phyloP scores from a whole-genome alignment of 1,140 invertebrate genomes.

The Aphidius ervi region DNA sequence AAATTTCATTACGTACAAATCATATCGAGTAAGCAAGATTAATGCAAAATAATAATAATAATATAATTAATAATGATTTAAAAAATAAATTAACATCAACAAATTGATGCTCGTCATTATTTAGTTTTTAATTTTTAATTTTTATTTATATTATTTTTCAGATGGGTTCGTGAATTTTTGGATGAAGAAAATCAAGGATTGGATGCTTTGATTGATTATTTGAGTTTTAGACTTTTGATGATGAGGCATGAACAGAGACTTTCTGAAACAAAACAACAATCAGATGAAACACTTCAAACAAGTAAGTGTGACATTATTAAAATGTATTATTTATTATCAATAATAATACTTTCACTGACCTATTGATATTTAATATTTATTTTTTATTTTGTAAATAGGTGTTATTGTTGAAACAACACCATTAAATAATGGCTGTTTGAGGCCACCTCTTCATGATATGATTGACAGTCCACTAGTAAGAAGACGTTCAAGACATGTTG shows the following conservation, averaged over 20 bases:
- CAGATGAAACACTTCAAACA: conserved; percentile 61
- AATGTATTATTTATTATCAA: no score
- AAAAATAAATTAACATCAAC: neutral
- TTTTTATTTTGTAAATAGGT: conserved; percentile 23
- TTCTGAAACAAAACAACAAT: conserved; percentile 66
- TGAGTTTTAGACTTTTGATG: conserved; percentile 89
- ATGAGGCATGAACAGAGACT: conserved; percentile 83
- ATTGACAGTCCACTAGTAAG: conserved; percentile 68
- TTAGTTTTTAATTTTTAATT: neutral
- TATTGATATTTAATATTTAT: neutral
- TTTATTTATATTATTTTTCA: conserved; percentile 48
- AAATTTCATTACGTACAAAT: conserved; percentile 97
- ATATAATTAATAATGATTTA: neutral
- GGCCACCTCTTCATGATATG: conserved; percentile 59
- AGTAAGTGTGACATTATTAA: conserved; percentile 38
- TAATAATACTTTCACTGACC: no score
- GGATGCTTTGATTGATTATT: conserved; percentile 94
- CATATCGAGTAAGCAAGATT: conserved; percentile 87
- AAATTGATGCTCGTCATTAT: neutral
- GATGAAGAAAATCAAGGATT: conserved; percentile 93
- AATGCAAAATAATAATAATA: conserved; percentile 4
- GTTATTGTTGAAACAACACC: conserved; percentile 38
- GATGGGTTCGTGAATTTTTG: conserved; percentile 97
- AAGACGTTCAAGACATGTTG: conserved; percentile 76
- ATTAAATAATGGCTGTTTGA: conserved; percentile 56